Conservation (phyloP, 2,797 vertebrate genomes). For the Bradypodion ventrale region DNA sequence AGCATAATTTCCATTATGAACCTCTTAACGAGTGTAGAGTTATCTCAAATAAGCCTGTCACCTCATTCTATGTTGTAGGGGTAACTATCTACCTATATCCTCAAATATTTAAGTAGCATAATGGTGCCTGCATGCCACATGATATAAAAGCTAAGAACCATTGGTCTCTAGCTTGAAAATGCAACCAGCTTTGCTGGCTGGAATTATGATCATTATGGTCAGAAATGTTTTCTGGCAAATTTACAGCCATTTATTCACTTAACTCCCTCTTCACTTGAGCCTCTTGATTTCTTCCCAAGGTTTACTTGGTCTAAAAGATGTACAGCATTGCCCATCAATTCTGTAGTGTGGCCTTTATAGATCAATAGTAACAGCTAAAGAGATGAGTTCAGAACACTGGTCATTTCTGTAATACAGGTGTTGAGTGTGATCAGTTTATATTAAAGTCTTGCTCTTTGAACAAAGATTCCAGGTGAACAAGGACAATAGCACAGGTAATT, state of each 20-base stretch:
- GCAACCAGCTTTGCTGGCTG: neutral
- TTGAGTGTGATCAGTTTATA: neutral
- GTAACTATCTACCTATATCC: neutral
- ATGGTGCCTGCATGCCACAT: neutral
- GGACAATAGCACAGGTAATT: neutral
- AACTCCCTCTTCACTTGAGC: neutral
- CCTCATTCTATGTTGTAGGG: neutral
- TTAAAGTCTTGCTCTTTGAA: neutral
- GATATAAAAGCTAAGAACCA: neutral
- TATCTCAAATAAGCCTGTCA: slow-evolving; percentile 30
- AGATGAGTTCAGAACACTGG: neutral
- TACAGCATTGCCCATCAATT: neutral
- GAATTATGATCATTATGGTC: neutral
- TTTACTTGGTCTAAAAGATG: slow-evolving; percentile 10
- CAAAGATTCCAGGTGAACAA: neutral
- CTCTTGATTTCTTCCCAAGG: slow-evolving; percentile 1
- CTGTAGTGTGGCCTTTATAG: neutral
- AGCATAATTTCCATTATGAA: slow-evolving; percentile 2
- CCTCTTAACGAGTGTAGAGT: slow-evolving; percentile 23
- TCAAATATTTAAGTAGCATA: slow-evolving; percentile 28
- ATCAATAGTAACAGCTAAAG: slow-evolving; percentile 12
- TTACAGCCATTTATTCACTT: neutral
- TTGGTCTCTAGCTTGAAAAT: neutral
- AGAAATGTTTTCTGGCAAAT: neutral
- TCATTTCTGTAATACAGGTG: neutral